Evolutionary conservation across 2,113 vertebrate genomes (phyloP), one percentile per base, ranked within the genome.

Genomic region (Phasianus colchicus): DNA sequence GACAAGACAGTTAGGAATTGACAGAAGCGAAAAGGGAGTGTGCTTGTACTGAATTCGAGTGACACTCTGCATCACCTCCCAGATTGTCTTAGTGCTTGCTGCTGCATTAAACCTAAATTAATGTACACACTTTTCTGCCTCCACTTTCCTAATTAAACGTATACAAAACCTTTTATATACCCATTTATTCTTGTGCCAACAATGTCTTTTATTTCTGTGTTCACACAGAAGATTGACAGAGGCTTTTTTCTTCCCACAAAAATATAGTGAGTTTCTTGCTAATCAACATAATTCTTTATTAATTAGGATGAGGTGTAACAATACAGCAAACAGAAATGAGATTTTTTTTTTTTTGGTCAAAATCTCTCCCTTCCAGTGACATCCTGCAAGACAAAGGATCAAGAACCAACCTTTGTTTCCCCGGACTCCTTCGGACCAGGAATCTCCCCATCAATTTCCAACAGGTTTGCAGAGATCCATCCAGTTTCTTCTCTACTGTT

Each of bases 1-100:
- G 96, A 79, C 55, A 92, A 94, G 89, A 88, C 95, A 93, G 95
- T 92, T 83, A 74, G 67, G 90, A 93, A 92, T 4, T 91, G 90
- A 90, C 90, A 95, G 86, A 88, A 91, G 30, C 1, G 0, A 96
- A 83, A 90, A 93, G 72, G 76, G 69, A 94, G 55, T n/a, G 80
- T 86, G 88, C 90, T 36, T 36, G 65, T 72, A 43, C 88, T 65
- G 80, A 88, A 95, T 88, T 90, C 55, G 58, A 93, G 86, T 88
- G 73, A 58, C 69, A 81, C 58, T 32, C 45, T 71, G 38, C 32
- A 90, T 47, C 93, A 86, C 86, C 64, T 60, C 83, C 79, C 80
- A 81, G 80, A 94, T 38, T 64, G 22, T 52, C 86, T 60, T 43
- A 75, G 42, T 43, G 38, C 69, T 83, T 64, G 70, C 69, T 91